Evolutionary conservation across 2,113 vertebrate species (phyloP).

Genomic region (Campylorhamphus procurvoides): DNA sequence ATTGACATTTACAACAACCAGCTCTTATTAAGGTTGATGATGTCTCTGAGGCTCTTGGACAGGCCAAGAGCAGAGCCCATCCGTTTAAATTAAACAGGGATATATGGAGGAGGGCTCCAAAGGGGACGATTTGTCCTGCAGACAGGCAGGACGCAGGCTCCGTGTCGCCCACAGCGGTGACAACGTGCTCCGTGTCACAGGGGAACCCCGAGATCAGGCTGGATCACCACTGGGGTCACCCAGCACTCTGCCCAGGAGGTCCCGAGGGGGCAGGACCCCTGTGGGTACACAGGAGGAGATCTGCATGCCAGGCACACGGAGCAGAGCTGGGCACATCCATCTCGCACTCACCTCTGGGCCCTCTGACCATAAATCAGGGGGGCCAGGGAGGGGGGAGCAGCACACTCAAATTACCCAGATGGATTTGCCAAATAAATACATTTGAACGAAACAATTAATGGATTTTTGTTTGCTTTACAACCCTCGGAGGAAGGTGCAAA

Average conservation of each 20-base stretch:
- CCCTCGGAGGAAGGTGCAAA: slow-evolving; percentile 44
- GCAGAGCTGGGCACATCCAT: slow-evolving; percentile 29
- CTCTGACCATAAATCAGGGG: slow-evolving; percentile 53
- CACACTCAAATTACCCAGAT: slow-evolving; percentile 33
- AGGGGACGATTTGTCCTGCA: neutral
- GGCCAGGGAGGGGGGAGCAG: neutral
- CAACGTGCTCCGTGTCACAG: neutral
- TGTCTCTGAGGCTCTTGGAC: slow-evolving; percentile 35
- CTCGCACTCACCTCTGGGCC: slow-evolving; percentile 2
- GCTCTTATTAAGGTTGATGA: slow-evolving; percentile 48
- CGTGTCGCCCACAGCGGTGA: neutral
- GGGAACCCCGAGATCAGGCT: accelerated
- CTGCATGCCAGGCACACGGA: neutral
- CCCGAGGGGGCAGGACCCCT: neutral
- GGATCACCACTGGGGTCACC: neutral
- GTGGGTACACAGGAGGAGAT: neutral
- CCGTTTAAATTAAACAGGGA: slow-evolving; percentile 42
- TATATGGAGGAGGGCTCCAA: neutral
- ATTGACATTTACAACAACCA: neutral
- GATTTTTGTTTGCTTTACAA: slow-evolving; percentile 52
- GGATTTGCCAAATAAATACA: slow-evolving; percentile 72
- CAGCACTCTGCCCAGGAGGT: neutral
- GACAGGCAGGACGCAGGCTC: neutral
- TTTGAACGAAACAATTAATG: slow-evolving; percentile 69
- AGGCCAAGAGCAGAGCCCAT: slow-evolving; percentile 27